A percentile compares a stretch with the other conserved stretches of the same genome.
Conservation (phyloP, 1,140 invertebrate genomes). For the Sitophilus oryzae region DNA sequence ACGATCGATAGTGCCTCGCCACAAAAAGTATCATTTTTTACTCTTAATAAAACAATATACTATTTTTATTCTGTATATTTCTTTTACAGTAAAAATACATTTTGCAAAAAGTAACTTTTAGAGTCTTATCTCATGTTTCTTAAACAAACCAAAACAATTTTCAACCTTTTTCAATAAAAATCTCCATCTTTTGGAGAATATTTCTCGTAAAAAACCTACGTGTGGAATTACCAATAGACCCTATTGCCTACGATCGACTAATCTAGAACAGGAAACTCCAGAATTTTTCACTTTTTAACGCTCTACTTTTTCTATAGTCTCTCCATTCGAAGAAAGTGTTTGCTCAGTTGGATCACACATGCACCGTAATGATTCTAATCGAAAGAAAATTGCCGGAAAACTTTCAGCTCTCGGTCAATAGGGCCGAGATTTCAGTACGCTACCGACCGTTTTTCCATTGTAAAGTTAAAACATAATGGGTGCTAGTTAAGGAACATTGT, state of each 20-base stretch:
- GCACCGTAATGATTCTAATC: conserved; percentile 37
- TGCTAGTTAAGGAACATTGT: no score
- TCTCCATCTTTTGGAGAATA: no score
- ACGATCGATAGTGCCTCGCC: no score
- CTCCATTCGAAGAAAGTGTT: conserved; percentile 32
- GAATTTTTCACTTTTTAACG: conserved; percentile 39
- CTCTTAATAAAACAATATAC: no score
- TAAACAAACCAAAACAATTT: no score
- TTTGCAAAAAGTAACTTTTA: no score
- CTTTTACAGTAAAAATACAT: no score
- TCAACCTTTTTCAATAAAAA: no score
- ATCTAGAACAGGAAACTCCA: conserved; percentile 30
- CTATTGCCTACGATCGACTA: conserved; percentile 9
- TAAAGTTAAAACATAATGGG: no score
- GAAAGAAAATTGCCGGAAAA: conserved; percentile 37
- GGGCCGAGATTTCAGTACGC: conserved; percentile 26
- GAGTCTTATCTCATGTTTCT: no score
- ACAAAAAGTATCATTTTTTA: no score
- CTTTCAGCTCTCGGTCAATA: conserved; percentile 34
- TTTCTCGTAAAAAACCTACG: conserved; percentile 12
- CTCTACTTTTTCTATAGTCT: conserved; percentile 30
- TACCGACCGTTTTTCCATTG: not conserved
- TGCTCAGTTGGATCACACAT: conserved; percentile 37
- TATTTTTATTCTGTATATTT: no score
- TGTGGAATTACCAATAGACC: conserved; percentile 8